Percentiles rank a stretch among this genome's conserved stretches.
These are phyloP conservation scores for Nemopilema nomurai DNA, from an alignment of 30 jellyfish, hydroid and myxozoan genomes.

Conservation along the genomic window DNA sequence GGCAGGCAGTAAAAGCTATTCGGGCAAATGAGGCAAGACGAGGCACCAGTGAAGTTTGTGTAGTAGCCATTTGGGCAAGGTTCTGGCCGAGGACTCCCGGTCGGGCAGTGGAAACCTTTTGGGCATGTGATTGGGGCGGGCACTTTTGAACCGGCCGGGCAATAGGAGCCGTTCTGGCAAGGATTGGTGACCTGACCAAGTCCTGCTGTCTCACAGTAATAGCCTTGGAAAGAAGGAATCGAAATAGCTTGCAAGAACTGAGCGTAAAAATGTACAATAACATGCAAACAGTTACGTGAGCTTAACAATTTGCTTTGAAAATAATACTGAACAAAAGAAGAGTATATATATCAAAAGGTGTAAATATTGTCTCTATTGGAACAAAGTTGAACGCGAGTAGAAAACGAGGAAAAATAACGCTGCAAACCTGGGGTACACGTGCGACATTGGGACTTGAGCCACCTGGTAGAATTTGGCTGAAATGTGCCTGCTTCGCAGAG, in stretches of 20 bases:
- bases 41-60: slow-evolving; percentile 88
- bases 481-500: slow-evolving; percentile 92
- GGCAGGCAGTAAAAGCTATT: slow-evolving; percentile 89
- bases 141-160: slow-evolving; percentile 90
- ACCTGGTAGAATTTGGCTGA: slow-evolving; percentile 78
- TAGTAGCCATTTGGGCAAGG: slow-evolving; percentile 86
- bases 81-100: slow-evolving; percentile 89
- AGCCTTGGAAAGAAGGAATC: slow-evolving; percentile 62
- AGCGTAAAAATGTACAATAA: background rate
- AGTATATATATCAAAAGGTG: too few species aligned
- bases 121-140: slow-evolving; percentile 92
- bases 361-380: too few species aligned
- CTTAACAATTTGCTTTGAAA: too few species aligned
- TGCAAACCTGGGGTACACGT: slow-evolving; percentile 90
- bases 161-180: slow-evolving; percentile 90
- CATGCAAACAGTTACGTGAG: background rate
- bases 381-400: background rate
- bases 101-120: slow-evolving; percentile 94
- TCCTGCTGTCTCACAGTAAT: slow-evolving; percentile 90
- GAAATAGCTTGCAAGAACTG: too few species aligned
- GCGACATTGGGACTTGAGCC: slow-evolving; percentile 73
- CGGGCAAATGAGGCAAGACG: slow-evolving; percentile 81
- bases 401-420: background rate
- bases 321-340: too few species aligned
- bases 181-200: slow-evolving; percentile 68